phyloP scores from a whole-genome alignment of 2,888 invertebrate species.

The Drosophila mercatorum region DNA sequence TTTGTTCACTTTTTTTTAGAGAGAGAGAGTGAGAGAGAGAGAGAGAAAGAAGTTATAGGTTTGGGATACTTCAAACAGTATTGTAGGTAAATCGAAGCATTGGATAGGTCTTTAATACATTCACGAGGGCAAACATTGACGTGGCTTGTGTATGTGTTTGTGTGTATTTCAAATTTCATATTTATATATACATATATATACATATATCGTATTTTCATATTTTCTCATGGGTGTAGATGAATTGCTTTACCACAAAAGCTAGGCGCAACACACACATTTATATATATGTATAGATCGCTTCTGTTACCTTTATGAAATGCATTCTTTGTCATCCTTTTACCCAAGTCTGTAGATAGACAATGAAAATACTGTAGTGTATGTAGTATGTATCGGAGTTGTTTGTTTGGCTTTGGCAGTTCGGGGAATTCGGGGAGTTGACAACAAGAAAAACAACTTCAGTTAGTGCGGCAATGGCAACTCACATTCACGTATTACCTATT shows the following conservation, averaged over 20 bases:
- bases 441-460: constrained; percentile 62
- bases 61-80: constrained; percentile 37
- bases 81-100: constrained; percentile 41
- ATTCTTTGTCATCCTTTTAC: constrained; percentile 57
- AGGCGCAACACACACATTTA: constrained; percentile 39
- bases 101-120: constrained; percentile 41
- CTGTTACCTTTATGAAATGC: constrained; percentile 73
- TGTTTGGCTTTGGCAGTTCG: constrained; percentile 10
- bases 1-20: constrained; percentile 48
- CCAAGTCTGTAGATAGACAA: constrained; percentile 76
- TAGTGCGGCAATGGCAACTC: constrained; percentile 74
- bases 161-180: constrained; percentile 19
- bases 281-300: constrained; percentile 20
- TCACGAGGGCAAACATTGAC: constrained; percentile 57
- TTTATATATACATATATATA: not conserved
- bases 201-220: not conserved
- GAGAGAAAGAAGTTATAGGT: constrained; percentile 21
- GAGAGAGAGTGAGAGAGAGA: constrained; percentile 1
- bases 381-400: constrained; percentile 12
- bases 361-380: constrained; percentile 52
- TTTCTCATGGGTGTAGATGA: constrained; percentile 40
- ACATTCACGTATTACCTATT: constrained; percentile 85
- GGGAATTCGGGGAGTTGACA: constrained; percentile 30
- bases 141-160: constrained; percentile 17
- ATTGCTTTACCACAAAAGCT: constrained; percentile 70